Conservation (phyloP, 2,797 vertebrate species). For the Pantherophis alleghaniensis region DNA sequence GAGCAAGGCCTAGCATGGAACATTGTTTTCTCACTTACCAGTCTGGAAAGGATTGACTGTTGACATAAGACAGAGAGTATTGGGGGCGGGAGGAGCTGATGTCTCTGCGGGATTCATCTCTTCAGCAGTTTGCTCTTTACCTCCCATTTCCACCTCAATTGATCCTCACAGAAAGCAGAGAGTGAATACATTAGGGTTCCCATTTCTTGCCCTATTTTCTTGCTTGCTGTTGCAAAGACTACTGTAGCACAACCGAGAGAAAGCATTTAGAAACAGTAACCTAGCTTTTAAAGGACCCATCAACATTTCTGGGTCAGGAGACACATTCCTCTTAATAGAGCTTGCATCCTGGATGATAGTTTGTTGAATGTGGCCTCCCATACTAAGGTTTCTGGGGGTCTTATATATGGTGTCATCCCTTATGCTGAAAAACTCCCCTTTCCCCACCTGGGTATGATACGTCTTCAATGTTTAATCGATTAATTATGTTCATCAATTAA, state of each 20-base stretch:
- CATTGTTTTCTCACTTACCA: background rate
- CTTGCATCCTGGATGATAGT: background rate
- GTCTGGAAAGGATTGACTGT: background rate
- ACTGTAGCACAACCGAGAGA: background rate
- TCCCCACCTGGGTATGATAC: background rate
- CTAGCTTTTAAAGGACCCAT: background rate
- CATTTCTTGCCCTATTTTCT: background rate
- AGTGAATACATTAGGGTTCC: background rate
- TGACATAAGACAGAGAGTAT: background rate
- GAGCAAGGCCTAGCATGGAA: background rate
- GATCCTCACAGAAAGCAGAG: background rate
- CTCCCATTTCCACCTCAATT: background rate
- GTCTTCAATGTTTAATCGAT: background rate
- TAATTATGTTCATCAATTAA: background rate
- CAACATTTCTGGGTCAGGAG: background rate
- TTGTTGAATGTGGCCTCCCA: background rate
- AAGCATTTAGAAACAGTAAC: background rate
- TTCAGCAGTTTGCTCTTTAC: background rate
- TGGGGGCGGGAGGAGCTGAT: accelerated
- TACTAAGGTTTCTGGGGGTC: background rate
- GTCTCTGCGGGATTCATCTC: background rate
- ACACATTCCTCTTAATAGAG: background rate
- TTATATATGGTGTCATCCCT: background rate
- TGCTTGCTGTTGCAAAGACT: background rate
- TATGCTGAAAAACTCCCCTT: background rate